Conservation (phyloP, 1,140 invertebrate species). For the Pseudomyrmex cubaensis region DNA sequence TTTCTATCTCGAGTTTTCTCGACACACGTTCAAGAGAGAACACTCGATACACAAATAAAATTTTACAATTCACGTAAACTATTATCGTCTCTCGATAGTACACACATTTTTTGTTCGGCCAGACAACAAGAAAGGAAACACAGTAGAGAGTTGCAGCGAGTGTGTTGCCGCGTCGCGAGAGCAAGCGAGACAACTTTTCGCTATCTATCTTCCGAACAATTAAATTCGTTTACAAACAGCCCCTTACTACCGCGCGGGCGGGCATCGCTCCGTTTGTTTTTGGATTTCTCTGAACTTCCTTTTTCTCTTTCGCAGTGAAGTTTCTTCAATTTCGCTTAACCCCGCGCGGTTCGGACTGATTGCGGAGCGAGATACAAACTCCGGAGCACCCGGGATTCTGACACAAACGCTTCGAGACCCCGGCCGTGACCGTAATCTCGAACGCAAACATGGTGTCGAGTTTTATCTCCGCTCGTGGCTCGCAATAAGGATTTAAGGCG, state of each 20-base stretch:
- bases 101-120: neutral
- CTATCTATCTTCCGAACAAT: constrained; percentile 64
- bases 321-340: constrained; percentile 64
- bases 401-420: constrained; percentile 23
- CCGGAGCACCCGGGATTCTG: constrained; percentile 4
- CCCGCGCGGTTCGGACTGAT: constrained; percentile 41
- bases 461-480: constrained; percentile 54
- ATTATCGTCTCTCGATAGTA: neutral
- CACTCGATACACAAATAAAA: constrained; percentile 11
- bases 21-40: constrained; percentile 31
- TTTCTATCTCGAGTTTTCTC: constrained; percentile 25
- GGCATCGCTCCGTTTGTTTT: constrained; percentile 47
- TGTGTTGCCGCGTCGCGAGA: neutral
- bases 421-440: constrained; percentile 43
- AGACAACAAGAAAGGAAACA: constrained; percentile 4
- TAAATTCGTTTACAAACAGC: constrained; percentile 63
- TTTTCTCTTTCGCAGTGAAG: neutral
- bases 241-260: constrained; percentile 10
- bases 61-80: constrained; percentile 47
- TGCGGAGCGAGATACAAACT: constrained; percentile 50
- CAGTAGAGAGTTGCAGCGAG: neutral
- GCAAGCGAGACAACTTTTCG: constrained; percentile 62
- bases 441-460: constrained; percentile 56
- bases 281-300: constrained; percentile 26
- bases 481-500: constrained; percentile 57